Evolutionary conservation across 1,140 invertebrate genomes (phyloP), one percentile per base, ranked within the genome.

Genomic region (Caenorhabditis remanei): DNA sequence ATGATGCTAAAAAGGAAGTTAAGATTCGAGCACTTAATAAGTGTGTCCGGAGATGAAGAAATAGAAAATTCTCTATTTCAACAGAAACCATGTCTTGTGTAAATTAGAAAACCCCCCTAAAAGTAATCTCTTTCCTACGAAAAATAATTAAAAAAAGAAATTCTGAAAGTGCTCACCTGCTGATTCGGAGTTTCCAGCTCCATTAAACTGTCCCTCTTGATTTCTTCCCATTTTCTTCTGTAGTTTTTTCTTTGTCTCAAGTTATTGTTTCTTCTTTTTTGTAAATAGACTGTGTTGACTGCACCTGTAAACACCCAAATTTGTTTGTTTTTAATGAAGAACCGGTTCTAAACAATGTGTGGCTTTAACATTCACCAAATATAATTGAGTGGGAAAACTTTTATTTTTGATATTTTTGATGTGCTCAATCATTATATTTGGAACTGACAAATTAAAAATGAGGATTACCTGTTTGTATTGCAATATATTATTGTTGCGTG

Each of bases 141-240:
- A 8, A 21, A 19, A 5, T 46, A n/a, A 75, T n/a, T 13, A 19
- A 32, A 50, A 14, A 46, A 79, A 50, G 2, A 79, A 8, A 50
- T 4, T 32, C n/a, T 21, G 6, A 14, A 79, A 24, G 11, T 24
- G 32, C 71, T 79, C 43, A 79, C 71, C 71, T 79, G 71, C 71
- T 24, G 71, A 79, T 79, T 79, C 71, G 46, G 71, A 79, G 46
- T 79, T 79, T 79, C 71, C 71, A 79, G 71, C 71, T 79, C 71
- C 71, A 41, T 79, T 79, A n/a, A 79, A 79, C 71, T 79, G 71
- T 79, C 71, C 71, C 21, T 79, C 71, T 79, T 79, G 71, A 14
- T 79, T 79, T 79, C 71, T 79, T 21, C 71, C 71, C 71, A 79
- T 79, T 50, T 48, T 50, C 14, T 32, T n/a, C 11, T 65, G 24